Evolutionary conservation across 2,888 invertebrate genomes (phyloP), one percentile per base, ranked within the genome.

Genomic region (Steinernema scapterisci): DNA sequence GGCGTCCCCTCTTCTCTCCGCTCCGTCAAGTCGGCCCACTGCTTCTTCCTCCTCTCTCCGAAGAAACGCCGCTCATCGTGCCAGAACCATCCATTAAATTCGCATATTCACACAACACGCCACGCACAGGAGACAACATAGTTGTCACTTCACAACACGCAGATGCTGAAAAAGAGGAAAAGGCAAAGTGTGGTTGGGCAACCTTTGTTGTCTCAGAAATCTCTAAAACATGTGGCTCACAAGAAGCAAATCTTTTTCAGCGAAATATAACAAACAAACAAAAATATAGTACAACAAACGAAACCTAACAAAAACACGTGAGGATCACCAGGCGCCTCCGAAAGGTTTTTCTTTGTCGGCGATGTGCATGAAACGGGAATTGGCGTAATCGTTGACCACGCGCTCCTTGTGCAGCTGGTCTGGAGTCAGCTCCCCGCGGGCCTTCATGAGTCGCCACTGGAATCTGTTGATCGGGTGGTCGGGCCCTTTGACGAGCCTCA

Each of bases 341-440:
- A 3, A 38, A 38, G 38, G 38, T 9, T 38, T 38, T 9, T 38
- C 38, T 9, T 9, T 38, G 9, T 38, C 38, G 38, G 38, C 38
- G 9, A 38, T 9, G 9, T 38, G 38, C 5, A 38, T 38, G 9
- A 38, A 38, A 38, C 63, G 63, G n/a, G 63, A 63, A 11, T 63
- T 31, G 7, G 27, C 9, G 19, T 63, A 63, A 31, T 27, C 63
- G 38, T 63, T 27, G 16, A 71, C 19, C 25, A 74, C 7, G n/a
- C 52, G 70, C 52, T 74, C 74, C 52, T 74, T 74, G 46, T 70
- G 51, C 19, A 74, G 70, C 74, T 48, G 9, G 16, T 74, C 74
- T 31, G 70, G 31, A 0, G 31, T 31, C 16, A 74, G 48, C 52
- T 25, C 16, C 1, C 74, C 74, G 0, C 71, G 70, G 11, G 45